phyloP scores from a whole-genome alignment of 2,797 vertebrate genomes.

The Taenioides sp. region DNA sequence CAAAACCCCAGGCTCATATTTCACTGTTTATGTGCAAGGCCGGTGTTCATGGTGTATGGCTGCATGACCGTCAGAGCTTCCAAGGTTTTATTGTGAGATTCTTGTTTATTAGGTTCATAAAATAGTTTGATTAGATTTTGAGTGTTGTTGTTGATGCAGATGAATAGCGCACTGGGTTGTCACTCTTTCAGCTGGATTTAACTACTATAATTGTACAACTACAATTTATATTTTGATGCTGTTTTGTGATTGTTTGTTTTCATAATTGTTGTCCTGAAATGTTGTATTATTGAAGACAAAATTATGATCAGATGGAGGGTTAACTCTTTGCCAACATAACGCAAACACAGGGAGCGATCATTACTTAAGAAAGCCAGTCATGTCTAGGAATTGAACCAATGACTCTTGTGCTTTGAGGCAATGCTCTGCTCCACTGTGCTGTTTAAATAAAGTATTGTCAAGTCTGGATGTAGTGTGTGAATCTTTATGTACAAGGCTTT shows the following conservation, averaged over 20 bases:
- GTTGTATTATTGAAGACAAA: neutral
- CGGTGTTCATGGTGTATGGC: conserved; percentile 21
- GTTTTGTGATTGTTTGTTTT: neutral
- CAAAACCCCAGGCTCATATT: conserved; percentile 37
- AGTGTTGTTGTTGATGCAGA: neutral
- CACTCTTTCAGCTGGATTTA: neutral
- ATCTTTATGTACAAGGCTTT: neutral
- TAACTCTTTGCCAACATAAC: neutral
- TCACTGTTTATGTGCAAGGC: conserved; percentile 27
- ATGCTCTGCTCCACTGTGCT: no score
- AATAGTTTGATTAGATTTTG: conserved; percentile 23
- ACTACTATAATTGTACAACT: neutral
- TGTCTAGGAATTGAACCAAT: neutral
- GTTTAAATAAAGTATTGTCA: neutral
- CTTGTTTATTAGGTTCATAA: conserved; percentile 19
- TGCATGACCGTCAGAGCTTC: conserved; percentile 21
- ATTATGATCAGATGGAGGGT: neutral
- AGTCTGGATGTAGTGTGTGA: neutral
- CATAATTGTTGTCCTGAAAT: neutral
- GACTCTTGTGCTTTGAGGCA: neutral
- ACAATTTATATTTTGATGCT: neutral
- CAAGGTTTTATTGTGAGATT: conserved; percentile 37
- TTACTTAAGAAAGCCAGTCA: neutral
- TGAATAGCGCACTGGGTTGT: no score
- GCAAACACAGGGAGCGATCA: neutral